Evolutionary conservation across 2,113 vertebrate species (phyloP).

Genomic region (Rhinoptilus africanus): DNA sequence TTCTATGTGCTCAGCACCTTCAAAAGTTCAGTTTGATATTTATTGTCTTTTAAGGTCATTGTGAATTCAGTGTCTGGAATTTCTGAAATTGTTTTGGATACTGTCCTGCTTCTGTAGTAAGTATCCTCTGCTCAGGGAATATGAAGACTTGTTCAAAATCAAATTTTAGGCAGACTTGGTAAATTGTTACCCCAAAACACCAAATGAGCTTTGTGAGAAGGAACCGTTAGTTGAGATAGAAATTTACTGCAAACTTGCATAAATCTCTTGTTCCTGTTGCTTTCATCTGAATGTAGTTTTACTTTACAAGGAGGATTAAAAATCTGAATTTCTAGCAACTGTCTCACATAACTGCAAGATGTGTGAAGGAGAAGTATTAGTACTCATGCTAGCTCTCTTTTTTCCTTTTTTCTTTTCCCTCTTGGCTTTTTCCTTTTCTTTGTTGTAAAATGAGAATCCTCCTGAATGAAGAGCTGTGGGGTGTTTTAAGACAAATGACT

Average conservation of each 20-base stretch:
- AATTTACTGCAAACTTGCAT: not conserved
- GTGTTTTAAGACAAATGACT: not conserved
- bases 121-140: not conserved
- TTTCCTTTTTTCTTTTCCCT: rapidly evolving
- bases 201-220: not conserved
- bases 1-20: not conserved
- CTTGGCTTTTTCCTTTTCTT: not conserved
- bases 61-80: not conserved
- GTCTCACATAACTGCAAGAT: not conserved
- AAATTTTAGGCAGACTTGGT: not conserved
- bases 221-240: not conserved
- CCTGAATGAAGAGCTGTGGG: not conserved
- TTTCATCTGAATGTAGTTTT: not conserved
- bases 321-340: not conserved
- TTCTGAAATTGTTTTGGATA: not conserved
- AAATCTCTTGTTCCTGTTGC: not conserved
- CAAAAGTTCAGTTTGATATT: not conserved
- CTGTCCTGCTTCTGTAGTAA: not conserved
- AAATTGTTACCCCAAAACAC: not conserved
- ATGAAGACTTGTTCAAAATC: not conserved
- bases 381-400: not conserved
- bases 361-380: not conserved
- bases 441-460: not conserved
- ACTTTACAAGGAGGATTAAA: not conserved
- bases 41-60: not conserved